phyloP scores from a whole-genome alignment of 2,113 vertebrate genomes.

The Thamnaconus septentrionalis region DNA sequence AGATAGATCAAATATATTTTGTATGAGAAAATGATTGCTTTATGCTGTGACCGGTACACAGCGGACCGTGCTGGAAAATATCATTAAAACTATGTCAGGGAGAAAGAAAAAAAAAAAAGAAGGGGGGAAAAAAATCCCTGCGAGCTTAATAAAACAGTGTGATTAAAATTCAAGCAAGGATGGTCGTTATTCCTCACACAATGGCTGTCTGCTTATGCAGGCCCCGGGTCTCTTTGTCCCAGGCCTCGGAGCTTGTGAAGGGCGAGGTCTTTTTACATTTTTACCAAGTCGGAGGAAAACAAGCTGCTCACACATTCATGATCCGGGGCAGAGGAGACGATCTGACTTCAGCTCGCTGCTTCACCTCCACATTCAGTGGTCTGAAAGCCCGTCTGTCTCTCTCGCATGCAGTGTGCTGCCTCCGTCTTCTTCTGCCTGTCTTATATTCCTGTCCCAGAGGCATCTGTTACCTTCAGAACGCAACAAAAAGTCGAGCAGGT shows the following conservation, averaged over 20 bases:
- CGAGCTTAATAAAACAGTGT: conserved; percentile 70
- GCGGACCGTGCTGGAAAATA: conserved; percentile 44
- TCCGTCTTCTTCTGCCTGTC: neutral
- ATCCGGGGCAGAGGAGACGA: conserved; percentile 17
- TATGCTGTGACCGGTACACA: conserved; percentile 32
- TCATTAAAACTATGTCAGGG: conserved; percentile 60
- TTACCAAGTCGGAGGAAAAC: conserved; percentile 53
- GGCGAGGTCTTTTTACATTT: conserved; percentile 64
- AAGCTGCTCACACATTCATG: conserved; percentile 59
- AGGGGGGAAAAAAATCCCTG: conserved; percentile 57
- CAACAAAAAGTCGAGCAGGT: conserved; percentile 80
- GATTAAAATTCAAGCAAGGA: conserved; percentile 74
- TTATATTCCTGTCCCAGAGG: conserved; percentile 16
- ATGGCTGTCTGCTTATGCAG: conserved; percentile 63
- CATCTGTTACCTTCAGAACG: conserved; percentile 33
- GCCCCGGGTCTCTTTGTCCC: conserved; percentile 63
- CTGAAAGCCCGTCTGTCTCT: conserved; percentile 16
- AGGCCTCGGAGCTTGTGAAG: conserved; percentile 48
- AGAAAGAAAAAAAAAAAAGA: neutral
- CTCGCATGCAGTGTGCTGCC: neutral
- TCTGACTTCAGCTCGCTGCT: conserved; percentile 13
- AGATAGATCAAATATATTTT: conserved; percentile 36
- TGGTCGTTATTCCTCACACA: conserved; percentile 61
- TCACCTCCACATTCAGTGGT: conserved; percentile 30
- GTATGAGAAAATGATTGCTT: conserved; percentile 38